These are phyloP conservation scores for Diprion similis DNA, from an alignment of 1,140 invertebrate species.

Conservation along the genomic window DNA sequence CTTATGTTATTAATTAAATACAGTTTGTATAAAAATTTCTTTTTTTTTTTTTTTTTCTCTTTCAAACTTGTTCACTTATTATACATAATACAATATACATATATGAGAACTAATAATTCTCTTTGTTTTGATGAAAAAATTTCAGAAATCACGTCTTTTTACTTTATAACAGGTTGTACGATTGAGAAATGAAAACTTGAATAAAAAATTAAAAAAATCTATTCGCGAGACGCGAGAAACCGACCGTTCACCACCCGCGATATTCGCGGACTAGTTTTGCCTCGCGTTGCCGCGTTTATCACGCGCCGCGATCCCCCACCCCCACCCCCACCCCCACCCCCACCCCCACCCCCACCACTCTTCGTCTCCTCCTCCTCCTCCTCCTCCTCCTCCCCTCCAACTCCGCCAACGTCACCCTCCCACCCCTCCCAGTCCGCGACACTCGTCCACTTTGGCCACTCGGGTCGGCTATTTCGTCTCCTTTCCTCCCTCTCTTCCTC, in stretches of 20 bases:
- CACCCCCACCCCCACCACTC: conserved; percentile 15
- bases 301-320: conserved; percentile 39
- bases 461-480: conserved; percentile 15
- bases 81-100: no score
- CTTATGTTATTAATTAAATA: no score
- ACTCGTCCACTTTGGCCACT: conserved; percentile 3
- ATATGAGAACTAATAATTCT: no score
- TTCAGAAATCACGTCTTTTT: no score
- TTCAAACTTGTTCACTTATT: no score
- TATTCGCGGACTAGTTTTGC: conserved; percentile 56
- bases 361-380: conserved; percentile 14
- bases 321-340: conserved; percentile 18
- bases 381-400: background rate
- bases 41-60: no score
- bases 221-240: conserved; percentile 49
- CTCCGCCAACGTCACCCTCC: background rate
- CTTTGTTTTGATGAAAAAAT: no score
- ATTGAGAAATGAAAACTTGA: background rate
- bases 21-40: no score
- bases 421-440: background rate
- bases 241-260: conserved; percentile 56
- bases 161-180: background rate
- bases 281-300: conserved; percentile 52
- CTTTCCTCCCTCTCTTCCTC: conserved; percentile 12
- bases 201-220: conserved; percentile 1